Evolutionary conservation across 30 jellyfish, hydroid and myxozoan genomes (phyloP), one percentile per base, ranked within the genome.

Genomic region (Haliclystus octoradiatus): DNA sequence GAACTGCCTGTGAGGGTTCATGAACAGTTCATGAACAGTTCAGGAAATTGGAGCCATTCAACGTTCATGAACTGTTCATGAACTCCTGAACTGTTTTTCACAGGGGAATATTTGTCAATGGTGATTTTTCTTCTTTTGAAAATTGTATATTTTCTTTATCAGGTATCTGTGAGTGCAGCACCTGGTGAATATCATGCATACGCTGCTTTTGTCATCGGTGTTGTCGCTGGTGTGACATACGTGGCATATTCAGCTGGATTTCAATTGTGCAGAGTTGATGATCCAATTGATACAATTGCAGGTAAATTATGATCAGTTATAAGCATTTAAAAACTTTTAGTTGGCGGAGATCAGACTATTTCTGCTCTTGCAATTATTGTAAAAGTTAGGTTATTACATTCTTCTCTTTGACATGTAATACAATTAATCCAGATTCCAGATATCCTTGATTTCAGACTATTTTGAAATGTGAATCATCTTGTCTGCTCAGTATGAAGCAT

Each of bases 121-220:
- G n/a, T n/a, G n/a, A n/a, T n/a, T n/a, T n/a, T n/a, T n/a, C n/a
- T n/a, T n/a, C n/a, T n/a, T n/a, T n/a, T n/a, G n/a, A n/a, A n/a
- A n/a, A n/a, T n/a, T n/a, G n/a, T n/a, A n/a, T n/a, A n/a, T 30
- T 32, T 27, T 62, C 19, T 83, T 31, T 57, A 26, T 2, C 73
- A 86, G 96, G 90, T 86, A 26, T 80, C 80, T 3, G 93, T 88
- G 19, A 61, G 95, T 35, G 77, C 84, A 2, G 46, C 64, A n/a
- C 90, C 95, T 1, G 91, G 86, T 9, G 60, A 34, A 28, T 73
- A 73, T 68, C 76, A 80, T 46, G 70, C 97, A 1, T 88, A 88
- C 40, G 90, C 80, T 26, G 97, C 79, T 0, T 88, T 88, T 76
- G 91, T 83, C 2, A 76, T 88, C 46, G 97, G 97, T 1, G 80